Base-by-base conservation (phyloP, 64 coral and sea anemone genomes). In the Porites australiensis region DNA sequence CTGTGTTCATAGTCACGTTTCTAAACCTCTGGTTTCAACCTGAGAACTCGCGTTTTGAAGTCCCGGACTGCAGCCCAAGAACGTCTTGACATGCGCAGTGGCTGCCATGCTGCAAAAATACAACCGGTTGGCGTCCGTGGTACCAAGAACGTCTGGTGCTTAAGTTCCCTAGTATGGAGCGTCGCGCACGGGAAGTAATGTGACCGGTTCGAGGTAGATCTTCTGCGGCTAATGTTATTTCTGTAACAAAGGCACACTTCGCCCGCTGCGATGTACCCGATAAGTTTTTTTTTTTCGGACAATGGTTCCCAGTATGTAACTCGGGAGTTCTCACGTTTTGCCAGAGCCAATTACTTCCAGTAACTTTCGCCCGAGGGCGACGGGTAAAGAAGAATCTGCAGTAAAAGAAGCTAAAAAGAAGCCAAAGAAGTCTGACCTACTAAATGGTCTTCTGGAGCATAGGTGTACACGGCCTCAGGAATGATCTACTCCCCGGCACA, bases 351-450 rank as follows among this genome's bases (percentile, higher is more conserved):
- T 92, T 70, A 86, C 52, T 85, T 77, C 60, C 65, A 82, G 44
- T 60, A 82, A 64, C 75, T 92, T 37, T 66, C 70, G 67, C 57
- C 52, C 80, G 3, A 85, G 68, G 86, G 70, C 57, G 5, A 92
- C 90, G 2, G 79, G 70, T 85, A 77, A 85, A 92, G 79, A 64
- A 18, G 65, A 85, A 70, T 72, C 89, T 49, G 67, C 79, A 45
- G 90, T 92, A 11, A 92, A 77, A 12, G 79, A 92, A 27, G 80
- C 90, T 8, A 85, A 77, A 16, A 86, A 92, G 70, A 77, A 86
- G 81, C 66, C 67, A 57, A 92, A 92, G 53, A 92, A 86, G 59
- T 86, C 90, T 8, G 69, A 92, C 22, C 60, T 86, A 16, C 81
- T 77, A 9, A 78, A 14, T 77, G 90, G 82, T 86, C 70, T 77